phyloP scores from a whole-genome alignment of 2,888 invertebrate species.

The Autographa pulchrina region DNA sequence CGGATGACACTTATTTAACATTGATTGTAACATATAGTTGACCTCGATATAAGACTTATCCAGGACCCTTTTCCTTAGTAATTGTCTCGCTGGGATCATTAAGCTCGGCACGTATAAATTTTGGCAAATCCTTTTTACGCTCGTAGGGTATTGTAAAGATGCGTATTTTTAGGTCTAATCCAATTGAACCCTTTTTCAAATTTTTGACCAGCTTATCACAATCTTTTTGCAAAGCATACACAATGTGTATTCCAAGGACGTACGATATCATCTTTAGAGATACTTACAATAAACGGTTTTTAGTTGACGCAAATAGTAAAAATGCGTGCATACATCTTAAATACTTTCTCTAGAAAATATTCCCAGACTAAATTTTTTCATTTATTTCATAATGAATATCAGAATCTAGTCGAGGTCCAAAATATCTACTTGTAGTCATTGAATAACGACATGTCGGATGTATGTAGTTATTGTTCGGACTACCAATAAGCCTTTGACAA shows the following conservation, averaged over 20 bases:
- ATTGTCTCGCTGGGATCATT: slow-evolving; percentile 75
- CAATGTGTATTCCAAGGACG: neutral
- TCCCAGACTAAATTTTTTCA: no score
- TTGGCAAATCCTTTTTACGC: slow-evolving; percentile 61
- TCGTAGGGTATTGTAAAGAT: slow-evolving; percentile 15
- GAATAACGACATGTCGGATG: slow-evolving; percentile 17
- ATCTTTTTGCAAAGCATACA: neutral
- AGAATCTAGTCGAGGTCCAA: neutral
- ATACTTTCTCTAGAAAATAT: no score
- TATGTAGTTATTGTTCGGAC: slow-evolving; percentile 28
- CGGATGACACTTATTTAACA: slow-evolving; percentile 64
- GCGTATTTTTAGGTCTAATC: slow-evolving; percentile 3
- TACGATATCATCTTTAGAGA: no score
- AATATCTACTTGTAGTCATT: neutral
- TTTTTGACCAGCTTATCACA: neutral
- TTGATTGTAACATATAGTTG: slow-evolving; percentile 75
- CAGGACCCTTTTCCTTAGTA: slow-evolving; percentile 73
- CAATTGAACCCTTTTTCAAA: neutral
- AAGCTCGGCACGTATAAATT: slow-evolving; percentile 71
- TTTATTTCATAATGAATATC: neutral
- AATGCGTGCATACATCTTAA: no score
- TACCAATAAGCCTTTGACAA: slow-evolving; percentile 45
- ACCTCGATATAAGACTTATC: slow-evolving; percentile 68
- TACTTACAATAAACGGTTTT: no score
- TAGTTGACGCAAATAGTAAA: no score